Conservation (phyloP, 2,888 invertebrate genomes). For the Aspidiotus rigidus region DNA sequence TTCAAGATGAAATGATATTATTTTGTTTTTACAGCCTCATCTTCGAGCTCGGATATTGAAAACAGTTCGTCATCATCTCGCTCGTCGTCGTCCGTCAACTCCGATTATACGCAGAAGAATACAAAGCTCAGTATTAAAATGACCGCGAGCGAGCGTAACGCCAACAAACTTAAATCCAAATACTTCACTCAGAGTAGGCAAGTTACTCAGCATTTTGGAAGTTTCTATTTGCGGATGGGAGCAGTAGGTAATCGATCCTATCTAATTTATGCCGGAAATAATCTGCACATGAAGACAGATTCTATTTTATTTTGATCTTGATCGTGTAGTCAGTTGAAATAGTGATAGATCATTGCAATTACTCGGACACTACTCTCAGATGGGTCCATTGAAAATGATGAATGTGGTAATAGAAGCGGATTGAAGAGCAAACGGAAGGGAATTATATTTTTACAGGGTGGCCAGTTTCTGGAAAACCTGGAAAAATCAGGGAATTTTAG, state of each 20-base stretch:
- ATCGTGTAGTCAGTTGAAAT: too few relatives aligned
- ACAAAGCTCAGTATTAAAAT: slow-evolving; percentile 4
- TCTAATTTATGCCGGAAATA: too few relatives aligned
- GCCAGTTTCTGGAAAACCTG: too few relatives aligned
- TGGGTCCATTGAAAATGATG: too few relatives aligned
- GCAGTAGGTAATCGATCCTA: slow-evolving; percentile 60
- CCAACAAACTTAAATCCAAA: slow-evolving; percentile 15
- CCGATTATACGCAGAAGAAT: slow-evolving; percentile 20
- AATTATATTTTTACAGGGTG: too few relatives aligned
- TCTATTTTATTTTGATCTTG: too few relatives aligned
- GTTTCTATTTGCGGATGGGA: slow-evolving; percentile 86
- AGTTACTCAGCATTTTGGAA: slow-evolving; percentile 67
- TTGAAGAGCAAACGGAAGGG: too few relatives aligned
- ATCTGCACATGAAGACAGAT: too few relatives aligned
- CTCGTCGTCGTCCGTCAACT: slow-evolving; percentile 12
- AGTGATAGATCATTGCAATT: too few relatives aligned
- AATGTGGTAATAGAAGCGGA: too few relatives aligned
- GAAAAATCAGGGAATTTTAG: too few relatives aligned
- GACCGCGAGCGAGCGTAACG: neutral
- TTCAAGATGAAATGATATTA: slow-evolving; percentile 9
- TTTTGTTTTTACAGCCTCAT: slow-evolving; percentile 12
- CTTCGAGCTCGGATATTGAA: slow-evolving; percentile 12
- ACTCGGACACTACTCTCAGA: too few relatives aligned
- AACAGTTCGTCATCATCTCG: neutral
- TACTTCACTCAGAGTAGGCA: neutral